These are phyloP conservation scores for Staurois parvus DNA, from an alignment of 2,797 vertebrate genomes.

Conservation along the genomic window DNA sequence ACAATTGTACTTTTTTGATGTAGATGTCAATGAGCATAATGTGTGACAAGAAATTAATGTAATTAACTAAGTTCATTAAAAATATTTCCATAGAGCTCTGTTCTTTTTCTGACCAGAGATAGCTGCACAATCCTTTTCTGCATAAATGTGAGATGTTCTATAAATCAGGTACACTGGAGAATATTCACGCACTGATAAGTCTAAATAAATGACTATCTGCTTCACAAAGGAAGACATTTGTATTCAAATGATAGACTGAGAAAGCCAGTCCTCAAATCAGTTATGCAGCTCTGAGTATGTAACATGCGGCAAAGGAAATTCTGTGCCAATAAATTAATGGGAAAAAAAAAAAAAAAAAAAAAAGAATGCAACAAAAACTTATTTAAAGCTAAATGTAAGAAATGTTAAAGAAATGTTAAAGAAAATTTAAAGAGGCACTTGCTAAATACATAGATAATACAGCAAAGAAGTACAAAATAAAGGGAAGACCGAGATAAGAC, in stretches of 20 bases:
- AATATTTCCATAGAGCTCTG: neutral
- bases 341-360: neutral
- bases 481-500: constrained; percentile 63
- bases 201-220: constrained; percentile 32
- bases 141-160: neutral
- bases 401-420: constrained; percentile 30
- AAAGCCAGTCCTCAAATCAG: constrained; percentile 24
- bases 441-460: constrained; percentile 5
- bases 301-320: neutral
- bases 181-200: constrained; percentile 36
- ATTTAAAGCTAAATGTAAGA: constrained; percentile 18
- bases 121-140: neutral
- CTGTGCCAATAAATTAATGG: constrained; percentile 39
- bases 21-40: neutral
- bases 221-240: constrained; percentile 44
- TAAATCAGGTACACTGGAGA: constrained; percentile 13
- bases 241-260: constrained; percentile 14
- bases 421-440: constrained; percentile 16
- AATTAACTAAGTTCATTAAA: neutral
- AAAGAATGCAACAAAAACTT: constrained; percentile 25
- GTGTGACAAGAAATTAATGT: neutral
- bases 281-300: constrained; percentile 5
- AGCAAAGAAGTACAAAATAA: constrained; percentile 47
- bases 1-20: neutral
- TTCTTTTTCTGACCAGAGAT: neutral